Conservation (phyloP, 2,113 vertebrate species). For the Toxotes chatareus region DNA sequence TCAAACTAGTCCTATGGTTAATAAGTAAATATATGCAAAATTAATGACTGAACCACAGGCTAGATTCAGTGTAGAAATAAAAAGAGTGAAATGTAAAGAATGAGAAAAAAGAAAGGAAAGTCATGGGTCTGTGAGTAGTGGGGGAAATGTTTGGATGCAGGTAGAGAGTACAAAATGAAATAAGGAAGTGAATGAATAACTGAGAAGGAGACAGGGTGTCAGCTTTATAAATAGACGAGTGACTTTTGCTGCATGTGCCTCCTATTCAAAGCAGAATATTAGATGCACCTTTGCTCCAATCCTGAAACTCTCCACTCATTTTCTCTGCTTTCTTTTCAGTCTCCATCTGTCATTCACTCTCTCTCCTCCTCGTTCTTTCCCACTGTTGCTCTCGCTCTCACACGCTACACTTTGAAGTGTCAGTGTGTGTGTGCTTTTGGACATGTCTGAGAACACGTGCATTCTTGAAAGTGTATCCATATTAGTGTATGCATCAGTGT, state of each 20-base stretch:
- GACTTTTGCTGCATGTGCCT: constrained; percentile 15
- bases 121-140: neutral
- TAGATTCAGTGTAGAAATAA: neutral
- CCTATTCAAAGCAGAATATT: constrained; percentile 56
- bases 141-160: neutral
- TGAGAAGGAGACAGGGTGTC: neutral
- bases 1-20: constrained; percentile 8
- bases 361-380: constrained; percentile 20
- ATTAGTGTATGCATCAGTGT: neutral
- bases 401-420: constrained; percentile 37
- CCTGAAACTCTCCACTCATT: constrained; percentile 40
- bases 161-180: constrained; percentile 1
- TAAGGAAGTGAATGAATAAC: neutral
- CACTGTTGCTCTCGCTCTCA: constrained; percentile 25
- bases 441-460: neutral
- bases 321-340: constrained; percentile 34
- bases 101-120: neutral
- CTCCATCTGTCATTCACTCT: constrained; percentile 45
- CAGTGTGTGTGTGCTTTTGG: constrained; percentile 9
- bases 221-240: neutral
- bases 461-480: constrained; percentile 11
- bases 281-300: constrained; percentile 32
- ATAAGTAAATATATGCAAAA: constrained; percentile 17
- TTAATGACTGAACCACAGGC: constrained; percentile 8
- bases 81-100: neutral